These are phyloP conservation scores for Myocastor coypus DNA, from an alignment of 2,113 vertebrate species.

Conservation along the genomic window DNA sequence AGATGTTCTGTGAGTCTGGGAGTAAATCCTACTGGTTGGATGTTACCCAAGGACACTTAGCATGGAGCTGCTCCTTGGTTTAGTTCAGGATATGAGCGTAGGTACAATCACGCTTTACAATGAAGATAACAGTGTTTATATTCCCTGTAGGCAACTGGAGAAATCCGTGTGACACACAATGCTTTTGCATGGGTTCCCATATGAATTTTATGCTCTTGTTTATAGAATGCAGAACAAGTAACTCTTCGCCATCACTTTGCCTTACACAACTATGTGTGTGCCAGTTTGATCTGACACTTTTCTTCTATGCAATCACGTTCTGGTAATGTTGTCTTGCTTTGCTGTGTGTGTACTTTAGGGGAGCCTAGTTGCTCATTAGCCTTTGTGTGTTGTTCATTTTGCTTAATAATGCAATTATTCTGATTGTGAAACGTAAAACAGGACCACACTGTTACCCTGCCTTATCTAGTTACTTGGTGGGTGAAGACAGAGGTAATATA, in stretches of 20 bases:
- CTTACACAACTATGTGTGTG: slow-evolving; percentile 75
- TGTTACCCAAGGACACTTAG: slow-evolving; percentile 69
- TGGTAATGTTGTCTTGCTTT: slow-evolving; percentile 69
- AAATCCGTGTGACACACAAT: slow-evolving; percentile 58
- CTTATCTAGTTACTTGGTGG: slow-evolving; percentile 58
- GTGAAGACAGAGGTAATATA: slow-evolving; percentile 65
- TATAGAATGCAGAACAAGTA: slow-evolving; percentile 47
- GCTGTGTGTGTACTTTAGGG: slow-evolving; percentile 58
- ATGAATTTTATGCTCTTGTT: too few relatives aligned
- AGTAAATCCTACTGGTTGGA: slow-evolving; percentile 65
- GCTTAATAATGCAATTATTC: too few relatives aligned
- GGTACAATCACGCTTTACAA: slow-evolving; percentile 56
- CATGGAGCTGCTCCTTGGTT: too few relatives aligned
- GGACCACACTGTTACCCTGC: too few relatives aligned
- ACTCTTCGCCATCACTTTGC: slow-evolving; percentile 80
- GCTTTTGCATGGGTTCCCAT: slow-evolving; percentile 61
- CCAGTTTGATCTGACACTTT: slow-evolving; percentile 71
- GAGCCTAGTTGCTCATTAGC: slow-evolving; percentile 47
- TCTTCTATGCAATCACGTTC: slow-evolving; percentile 77
- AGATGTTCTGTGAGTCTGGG: slow-evolving; percentile 63
- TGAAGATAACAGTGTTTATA: slow-evolving; percentile 48
- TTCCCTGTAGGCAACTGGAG: slow-evolving; percentile 62
- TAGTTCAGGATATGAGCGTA: slow-evolving; percentile 47
- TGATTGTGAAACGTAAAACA: too few relatives aligned
- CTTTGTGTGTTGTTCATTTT: too few relatives aligned